Percentiles rank a stretch among this genome's conserved stretches.
These are phyloP conservation scores for Rhizoglyphus robini DNA, from an alignment of 1,140 invertebrate species.

Conservation along the genomic window DNA sequence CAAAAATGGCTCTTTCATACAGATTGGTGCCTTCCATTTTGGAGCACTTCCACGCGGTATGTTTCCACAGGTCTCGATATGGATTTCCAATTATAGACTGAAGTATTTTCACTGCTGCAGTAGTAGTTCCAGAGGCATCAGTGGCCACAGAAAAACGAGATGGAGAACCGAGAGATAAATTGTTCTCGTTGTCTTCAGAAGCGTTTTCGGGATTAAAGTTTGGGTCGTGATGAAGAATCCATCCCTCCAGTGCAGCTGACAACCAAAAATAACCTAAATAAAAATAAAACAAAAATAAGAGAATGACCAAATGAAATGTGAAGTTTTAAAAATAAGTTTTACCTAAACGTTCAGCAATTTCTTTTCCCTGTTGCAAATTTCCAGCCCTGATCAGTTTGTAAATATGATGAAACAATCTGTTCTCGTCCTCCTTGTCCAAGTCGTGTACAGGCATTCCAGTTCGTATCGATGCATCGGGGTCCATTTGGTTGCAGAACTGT, in stretches of 20 bases:
- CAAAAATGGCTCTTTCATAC: constrained; percentile 48
- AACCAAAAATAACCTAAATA: constrained; percentile 64
- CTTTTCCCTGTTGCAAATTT: constrained; percentile 54
- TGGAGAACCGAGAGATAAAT: constrained; percentile 16
- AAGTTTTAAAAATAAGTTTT: constrained; percentile 1
- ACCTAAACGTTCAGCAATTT: constrained; percentile 57
- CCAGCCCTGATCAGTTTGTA: constrained; percentile 71
- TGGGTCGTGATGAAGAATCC: constrained; percentile 68
- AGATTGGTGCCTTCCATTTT: constrained; percentile 38
- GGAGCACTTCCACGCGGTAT: constrained; percentile 58
- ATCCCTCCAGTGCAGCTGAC: constrained; percentile 74
- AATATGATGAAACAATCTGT: constrained; percentile 49
- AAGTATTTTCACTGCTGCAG: constrained; percentile 21
- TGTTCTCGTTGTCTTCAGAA: constrained; percentile 32
- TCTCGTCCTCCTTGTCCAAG: constrained; percentile 73
- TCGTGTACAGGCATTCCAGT: constrained; percentile 59
- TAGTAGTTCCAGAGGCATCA: background rate
- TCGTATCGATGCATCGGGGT: constrained; percentile 79
- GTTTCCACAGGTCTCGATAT: constrained; percentile 77
- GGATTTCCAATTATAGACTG: constrained; percentile 62
- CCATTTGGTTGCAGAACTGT: constrained; percentile 43
- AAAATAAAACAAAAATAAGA: background rate
- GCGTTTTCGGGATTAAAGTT: constrained; percentile 45
- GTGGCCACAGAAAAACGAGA: background rate
- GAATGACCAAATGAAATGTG: too few species aligned